Percentiles rank a stretch among this genome's conserved stretches.
These are phyloP conservation scores for Apostichopus californicus DNA, from an alignment of 35 echinoderm and acorn worm species.

Conservation along the genomic window DNA sequence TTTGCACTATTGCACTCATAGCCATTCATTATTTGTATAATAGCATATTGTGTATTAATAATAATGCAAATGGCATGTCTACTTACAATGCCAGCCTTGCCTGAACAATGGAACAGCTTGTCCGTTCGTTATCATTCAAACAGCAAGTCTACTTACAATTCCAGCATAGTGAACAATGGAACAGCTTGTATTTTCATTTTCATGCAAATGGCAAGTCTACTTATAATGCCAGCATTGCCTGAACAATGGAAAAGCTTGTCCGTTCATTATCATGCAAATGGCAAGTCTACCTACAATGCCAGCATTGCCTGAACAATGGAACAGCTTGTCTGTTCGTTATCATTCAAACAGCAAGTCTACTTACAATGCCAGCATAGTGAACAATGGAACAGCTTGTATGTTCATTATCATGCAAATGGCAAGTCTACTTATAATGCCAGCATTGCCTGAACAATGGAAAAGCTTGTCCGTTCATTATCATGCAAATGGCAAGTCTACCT, in stretches of 20 bases:
- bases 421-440: conserved; percentile 67
- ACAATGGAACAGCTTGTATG: too few relatives aligned
- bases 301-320: conserved; percentile 82
- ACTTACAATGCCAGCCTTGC: conserved; percentile 88
- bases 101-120: conserved; percentile 76
- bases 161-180: too few relatives aligned
- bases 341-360: too few relatives aligned
- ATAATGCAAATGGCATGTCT: not conserved
- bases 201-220: not conserved
- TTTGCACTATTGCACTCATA: too few relatives aligned
- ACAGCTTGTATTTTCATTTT: too few relatives aligned
- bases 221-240: conserved; percentile 88
- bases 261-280: conserved; percentile 36
- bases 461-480: conserved; percentile 68
- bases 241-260: conserved; percentile 73
- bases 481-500: too few relatives aligned
- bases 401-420: too few relatives aligned
- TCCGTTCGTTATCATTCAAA: conserved; percentile 49
- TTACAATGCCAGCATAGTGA: too few relatives aligned
- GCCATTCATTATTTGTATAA: too few relatives aligned
- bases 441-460: conserved; percentile 83
- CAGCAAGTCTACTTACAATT: too few relatives aligned
- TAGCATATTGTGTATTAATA: too few relatives aligned
- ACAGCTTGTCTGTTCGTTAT: conserved; percentile 72
- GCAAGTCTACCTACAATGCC: conserved; percentile 53